Evolutionary conservation across 2,888 invertebrate species (phyloP), one percentile per base, ranked within the genome.

Genomic region (Noctuana brunneofusca): DNA sequence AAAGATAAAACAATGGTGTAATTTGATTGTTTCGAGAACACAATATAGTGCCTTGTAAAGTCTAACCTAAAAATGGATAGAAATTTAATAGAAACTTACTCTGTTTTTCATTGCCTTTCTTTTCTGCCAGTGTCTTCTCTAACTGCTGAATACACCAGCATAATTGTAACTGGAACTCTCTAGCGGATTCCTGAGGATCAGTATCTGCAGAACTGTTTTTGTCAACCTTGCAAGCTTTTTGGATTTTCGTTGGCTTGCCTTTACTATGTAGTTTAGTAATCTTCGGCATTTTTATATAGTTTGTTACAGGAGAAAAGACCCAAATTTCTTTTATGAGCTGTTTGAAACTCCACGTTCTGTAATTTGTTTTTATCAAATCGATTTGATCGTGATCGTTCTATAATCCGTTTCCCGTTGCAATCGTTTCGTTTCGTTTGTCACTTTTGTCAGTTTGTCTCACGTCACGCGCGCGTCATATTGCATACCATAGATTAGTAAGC

Each of bases 131-230:
- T 20, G 92, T 89, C 18, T 81, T 83, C 76, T 96, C 94, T 63
- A 96, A 80, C 69, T 96, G 95, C 71, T 96, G 95, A 70, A 96
- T 94, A 75, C 96, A 96, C 96, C 96, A 96, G 74, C 93, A 95
- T 5, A 96, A 82, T 81, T 96, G 96, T n/a, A 95, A 71, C 79
- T 96, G 95, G 75, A 96, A 95, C 76, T 94, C 94, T 78, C 93
- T 89, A 66, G 93, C 89, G 0, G 91, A 84, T 84, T 95, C 93
- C 59, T 88, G 89, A 0, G 83, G 80, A 60, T 86, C 82, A 22
- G 67, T 69, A 52, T 73, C 74, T 16, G 83, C 80, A 6, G 78
- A 65, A 18, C 67, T 72, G 46, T 81, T 81, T 68, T 79, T 83
- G 53, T 85, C 84, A 11, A 76, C 72, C 71, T 84, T 87, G 64